A percentile compares a stretch with the other conserved stretches of the same genome.
Conservation (phyloP, 2,888 invertebrate genomes). For the Cremastobaeus sp. region DNA sequence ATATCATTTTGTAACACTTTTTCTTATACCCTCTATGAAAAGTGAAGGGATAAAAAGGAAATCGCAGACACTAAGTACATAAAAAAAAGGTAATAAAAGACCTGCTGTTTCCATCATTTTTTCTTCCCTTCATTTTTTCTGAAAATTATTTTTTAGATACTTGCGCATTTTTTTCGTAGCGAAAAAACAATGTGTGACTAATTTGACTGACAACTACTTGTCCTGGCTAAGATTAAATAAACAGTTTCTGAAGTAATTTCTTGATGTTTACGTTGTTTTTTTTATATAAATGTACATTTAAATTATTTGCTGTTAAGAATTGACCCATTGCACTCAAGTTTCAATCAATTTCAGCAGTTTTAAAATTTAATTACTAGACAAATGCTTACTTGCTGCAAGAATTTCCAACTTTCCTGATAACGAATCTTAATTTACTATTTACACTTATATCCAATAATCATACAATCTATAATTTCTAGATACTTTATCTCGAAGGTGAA, state of each 20-base stretch:
- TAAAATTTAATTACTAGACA: too few relatives aligned
- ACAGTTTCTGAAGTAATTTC: not conserved
- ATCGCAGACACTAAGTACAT: not conserved
- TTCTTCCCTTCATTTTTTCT: conserved; percentile 12
- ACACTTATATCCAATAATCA: too few relatives aligned
- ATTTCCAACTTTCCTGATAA: too few relatives aligned
- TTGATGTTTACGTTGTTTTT: not conserved
- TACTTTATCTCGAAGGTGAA: too few relatives aligned
- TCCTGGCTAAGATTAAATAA: conserved; percentile 6
- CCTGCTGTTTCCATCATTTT: not conserved
- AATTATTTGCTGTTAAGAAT: not conserved
- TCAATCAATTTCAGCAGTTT: not conserved
- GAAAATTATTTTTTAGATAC: conserved; percentile 48
- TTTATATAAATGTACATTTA: not conserved
- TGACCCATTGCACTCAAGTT: not conserved
- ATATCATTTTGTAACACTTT: not conserved
- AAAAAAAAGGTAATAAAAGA: not conserved
- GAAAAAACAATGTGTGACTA: conserved; percentile 6
- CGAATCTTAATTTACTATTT: not conserved
- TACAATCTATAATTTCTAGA: too few relatives aligned
- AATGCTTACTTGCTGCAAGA: too few relatives aligned
- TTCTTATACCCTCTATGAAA: not conserved
- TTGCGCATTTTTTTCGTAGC: conserved; percentile 50
- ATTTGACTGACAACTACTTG: conserved; percentile 19
- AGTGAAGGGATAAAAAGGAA: not conserved